Evolutionary conservation across 2,113 vertebrate genomes (phyloP).

Genomic region (Spheniscus mendiculus): DNA sequence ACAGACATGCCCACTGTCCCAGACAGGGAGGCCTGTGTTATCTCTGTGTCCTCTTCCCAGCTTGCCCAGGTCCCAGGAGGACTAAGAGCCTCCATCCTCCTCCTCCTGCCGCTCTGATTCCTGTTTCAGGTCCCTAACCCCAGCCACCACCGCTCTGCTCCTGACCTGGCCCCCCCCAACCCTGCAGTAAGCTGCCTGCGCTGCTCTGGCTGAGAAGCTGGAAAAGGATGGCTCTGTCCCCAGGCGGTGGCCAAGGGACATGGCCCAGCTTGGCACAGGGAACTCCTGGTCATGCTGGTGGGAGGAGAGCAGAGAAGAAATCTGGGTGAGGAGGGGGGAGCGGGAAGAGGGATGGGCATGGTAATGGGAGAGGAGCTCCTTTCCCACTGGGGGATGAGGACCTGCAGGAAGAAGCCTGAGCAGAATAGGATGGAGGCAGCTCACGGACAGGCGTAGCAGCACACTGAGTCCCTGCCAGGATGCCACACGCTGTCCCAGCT

Average conservation of each 20-base stretch:
- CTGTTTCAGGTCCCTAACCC: too few species aligned
- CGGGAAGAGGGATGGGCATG: not conserved
- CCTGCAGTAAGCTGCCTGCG: not conserved
- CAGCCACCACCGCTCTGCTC: not conserved
- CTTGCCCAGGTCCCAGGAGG: not conserved
- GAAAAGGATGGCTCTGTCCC: not conserved
- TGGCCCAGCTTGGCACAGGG: fast-evolving
- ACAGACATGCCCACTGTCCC: not conserved
- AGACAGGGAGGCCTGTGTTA: not conserved
- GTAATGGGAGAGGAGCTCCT: not conserved
- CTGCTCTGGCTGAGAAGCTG: not conserved
- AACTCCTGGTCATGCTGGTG: not conserved
- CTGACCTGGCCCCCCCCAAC: not conserved
- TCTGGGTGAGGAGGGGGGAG: not conserved
- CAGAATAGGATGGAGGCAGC: not conserved
- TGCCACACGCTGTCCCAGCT: not conserved
- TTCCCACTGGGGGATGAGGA: not conserved
- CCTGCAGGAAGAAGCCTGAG: not conserved
- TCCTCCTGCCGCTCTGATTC: not conserved
- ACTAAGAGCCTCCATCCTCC: not conserved
- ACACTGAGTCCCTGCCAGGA: fast-evolving
- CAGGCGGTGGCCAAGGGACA: not conserved
- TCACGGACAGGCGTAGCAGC: fast-evolving
- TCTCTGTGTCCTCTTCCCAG: not conserved
- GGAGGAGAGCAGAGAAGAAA: not conserved